Evolutionary conservation across 2,888 invertebrate genomes (phyloP).

Genomic region (Lasioglossum oenotherae): DNA sequence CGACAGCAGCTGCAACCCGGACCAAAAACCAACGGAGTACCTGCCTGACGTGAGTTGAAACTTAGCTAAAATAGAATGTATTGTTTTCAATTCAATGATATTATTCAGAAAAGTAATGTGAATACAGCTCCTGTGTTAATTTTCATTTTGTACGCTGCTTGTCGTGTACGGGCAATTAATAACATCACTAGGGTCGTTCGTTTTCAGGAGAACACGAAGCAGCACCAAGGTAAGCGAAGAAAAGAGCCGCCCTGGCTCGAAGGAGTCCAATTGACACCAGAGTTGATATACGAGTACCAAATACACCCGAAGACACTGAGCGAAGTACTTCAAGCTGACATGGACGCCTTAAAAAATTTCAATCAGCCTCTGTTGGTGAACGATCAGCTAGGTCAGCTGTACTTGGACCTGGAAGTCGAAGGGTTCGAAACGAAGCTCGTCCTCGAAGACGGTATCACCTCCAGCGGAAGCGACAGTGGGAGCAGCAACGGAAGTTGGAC

Average conservation of each 20-base stretch:
- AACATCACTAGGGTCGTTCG: no score
- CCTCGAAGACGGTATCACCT: slow-evolving; percentile 88
- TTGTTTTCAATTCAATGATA: neutral
- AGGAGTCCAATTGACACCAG: slow-evolving; percentile 88
- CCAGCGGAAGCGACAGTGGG: slow-evolving; percentile 85
- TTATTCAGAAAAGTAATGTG: neutral
- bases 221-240: slow-evolving; percentile 63
- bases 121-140: neutral
- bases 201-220: slow-evolving; percentile 36
- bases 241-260: slow-evolving; percentile 89
- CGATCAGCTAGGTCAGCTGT: slow-evolving; percentile 90
- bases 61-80: neutral
- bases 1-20: slow-evolving; percentile 74
- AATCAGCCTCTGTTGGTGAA: slow-evolving; percentile 89
- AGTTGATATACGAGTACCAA: slow-evolving; percentile 90
- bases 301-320: slow-evolving; percentile 86
- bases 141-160: neutral
- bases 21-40: slow-evolving; percentile 61
- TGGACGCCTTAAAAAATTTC: slow-evolving; percentile 85
- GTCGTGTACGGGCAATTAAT: neutral
- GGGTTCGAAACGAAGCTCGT: slow-evolving; percentile 86
- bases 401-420: slow-evolving; percentile 89
- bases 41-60: slow-evolving; percentile 51
- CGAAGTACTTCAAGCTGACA: slow-evolving; percentile 88
- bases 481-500: slow-evolving; percentile 81